Conservation (phyloP, 2,113 vertebrate genomes). For the Helogale parvula region DNA sequence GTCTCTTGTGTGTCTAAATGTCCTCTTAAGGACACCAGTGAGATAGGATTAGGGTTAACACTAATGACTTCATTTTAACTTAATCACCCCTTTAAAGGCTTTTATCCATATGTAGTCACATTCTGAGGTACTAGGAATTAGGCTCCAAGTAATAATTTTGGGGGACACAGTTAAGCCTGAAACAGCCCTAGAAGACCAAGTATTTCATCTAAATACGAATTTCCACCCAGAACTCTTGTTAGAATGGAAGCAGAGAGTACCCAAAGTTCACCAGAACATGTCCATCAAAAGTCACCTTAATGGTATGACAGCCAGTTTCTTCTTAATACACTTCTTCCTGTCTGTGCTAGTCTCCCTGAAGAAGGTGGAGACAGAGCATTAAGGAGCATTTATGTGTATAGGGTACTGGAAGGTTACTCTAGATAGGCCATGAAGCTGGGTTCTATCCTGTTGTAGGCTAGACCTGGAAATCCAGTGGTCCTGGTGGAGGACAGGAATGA, state of each 20-base stretch:
- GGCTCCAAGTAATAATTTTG: neutral
- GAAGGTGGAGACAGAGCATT: neutral
- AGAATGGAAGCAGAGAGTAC: neutral
- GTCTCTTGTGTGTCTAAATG: neutral
- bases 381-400: neutral
- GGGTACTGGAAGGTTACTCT: neutral
- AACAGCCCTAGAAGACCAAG: neutral
- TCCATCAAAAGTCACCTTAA: neutral
- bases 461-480: neutral
- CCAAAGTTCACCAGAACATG: neutral
- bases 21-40: neutral
- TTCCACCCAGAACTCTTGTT: neutral
- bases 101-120: neutral
- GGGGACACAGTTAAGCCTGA: neutral
- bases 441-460: neutral
- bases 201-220: neutral
- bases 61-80: neutral
- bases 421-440: no score
- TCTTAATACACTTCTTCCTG: neutral
- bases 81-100: neutral
- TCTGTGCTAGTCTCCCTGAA: neutral
- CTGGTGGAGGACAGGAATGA: no score
- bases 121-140: neutral
- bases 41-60: no score
- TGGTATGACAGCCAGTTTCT: neutral